Conservation (phyloP, 2,888 invertebrate genomes). For the Amblyjoppa proteus region DNA sequence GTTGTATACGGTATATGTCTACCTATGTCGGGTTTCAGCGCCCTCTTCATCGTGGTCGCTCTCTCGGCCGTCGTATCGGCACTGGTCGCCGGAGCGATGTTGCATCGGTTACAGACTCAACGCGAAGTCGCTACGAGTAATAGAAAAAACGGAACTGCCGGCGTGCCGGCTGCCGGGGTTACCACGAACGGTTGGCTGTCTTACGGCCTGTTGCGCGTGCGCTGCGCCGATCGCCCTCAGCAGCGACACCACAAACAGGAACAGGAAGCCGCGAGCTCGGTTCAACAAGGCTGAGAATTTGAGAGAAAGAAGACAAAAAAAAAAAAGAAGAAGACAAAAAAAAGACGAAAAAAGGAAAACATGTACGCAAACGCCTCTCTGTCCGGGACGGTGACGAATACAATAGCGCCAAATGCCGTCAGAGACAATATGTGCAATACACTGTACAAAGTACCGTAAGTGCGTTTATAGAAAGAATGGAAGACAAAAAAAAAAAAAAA, state of each 20-base stretch:
- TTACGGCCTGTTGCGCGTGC: slow-evolving; percentile 81
- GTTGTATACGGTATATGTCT: slow-evolving; percentile 96
- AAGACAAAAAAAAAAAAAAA: slow-evolving; percentile 26
- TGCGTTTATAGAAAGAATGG: slow-evolving; percentile 71
- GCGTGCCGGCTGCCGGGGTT: slow-evolving; percentile 72
- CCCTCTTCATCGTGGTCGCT: slow-evolving; percentile 94
- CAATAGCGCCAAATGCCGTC: slow-evolving; percentile 69
- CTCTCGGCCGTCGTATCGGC: slow-evolving; percentile 95
- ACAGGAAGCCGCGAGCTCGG: slow-evolving; percentile 72
- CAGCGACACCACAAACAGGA: slow-evolving; percentile 74
- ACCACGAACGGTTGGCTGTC: slow-evolving; percentile 81
- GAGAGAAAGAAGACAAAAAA: background rate
- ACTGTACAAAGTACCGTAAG: slow-evolving; percentile 84
- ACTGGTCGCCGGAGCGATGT: slow-evolving; percentile 92
- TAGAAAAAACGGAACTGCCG: slow-evolving; percentile 75
- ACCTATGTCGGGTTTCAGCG: slow-evolving; percentile 95
- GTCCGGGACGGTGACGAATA: slow-evolving; percentile 41
- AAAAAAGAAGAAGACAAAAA: background rate
- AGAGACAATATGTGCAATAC: slow-evolving; percentile 83
- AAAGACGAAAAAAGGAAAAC: background rate
- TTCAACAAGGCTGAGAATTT: slow-evolving; percentile 77
- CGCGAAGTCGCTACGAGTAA: slow-evolving; percentile 87
- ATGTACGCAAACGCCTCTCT: slow-evolving; percentile 5
- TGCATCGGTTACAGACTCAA: slow-evolving; percentile 92
- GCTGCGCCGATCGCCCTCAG: slow-evolving; percentile 77